Evolutionary conservation across 2,113 vertebrate genomes (phyloP), one percentile per base, ranked within the genome.

Genomic region (Paraplagusia blochii): DNA sequence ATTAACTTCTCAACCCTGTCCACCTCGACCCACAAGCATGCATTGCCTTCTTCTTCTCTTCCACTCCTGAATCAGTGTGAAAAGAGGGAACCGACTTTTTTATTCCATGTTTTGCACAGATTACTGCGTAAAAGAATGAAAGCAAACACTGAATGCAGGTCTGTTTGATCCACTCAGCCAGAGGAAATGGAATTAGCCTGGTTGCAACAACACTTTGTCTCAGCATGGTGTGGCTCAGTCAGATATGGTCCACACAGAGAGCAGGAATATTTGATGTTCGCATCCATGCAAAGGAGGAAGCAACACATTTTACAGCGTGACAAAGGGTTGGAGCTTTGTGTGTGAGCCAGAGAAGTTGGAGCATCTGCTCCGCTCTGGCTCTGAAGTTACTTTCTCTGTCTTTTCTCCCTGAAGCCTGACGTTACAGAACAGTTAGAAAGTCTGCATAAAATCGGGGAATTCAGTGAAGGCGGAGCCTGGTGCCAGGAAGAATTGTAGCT

Each of bases 81-180:
- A 66, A 46, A 54, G 45, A 17, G 66, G 79, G 52, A 47, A 66
- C 29, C 15, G 5, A 35, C 65, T 58, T 71, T 77, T 83, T 74
- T 68, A 81, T 70, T 81, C 57, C 66, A 61, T 49, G 43, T 75
- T 80, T 78, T 78, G 70, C 39, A 39, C 76, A 66, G 61, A 81
- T 78, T 81, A 78, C 44, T 57, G 73, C 77, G 67, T 84, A 76
- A 82, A 82, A 83, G 51, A 36, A 47, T n/a, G 51, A 69, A 50
- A 69, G 72, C 53, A 67, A 83, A 74, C 54, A 69, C 18, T 46
- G 47, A 63, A 77, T 59, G 60, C 48, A 66, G 73, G 46, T 74
- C 58, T 75, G 82, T 84, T 82, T 80, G 64, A 88, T 87, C 77
- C 71, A 69, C 58, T 77, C 67, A 67, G 55, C 74, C 81, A 80